Conservation (phyloP, 2,888 invertebrate genomes). For the Lithophane socia region DNA sequence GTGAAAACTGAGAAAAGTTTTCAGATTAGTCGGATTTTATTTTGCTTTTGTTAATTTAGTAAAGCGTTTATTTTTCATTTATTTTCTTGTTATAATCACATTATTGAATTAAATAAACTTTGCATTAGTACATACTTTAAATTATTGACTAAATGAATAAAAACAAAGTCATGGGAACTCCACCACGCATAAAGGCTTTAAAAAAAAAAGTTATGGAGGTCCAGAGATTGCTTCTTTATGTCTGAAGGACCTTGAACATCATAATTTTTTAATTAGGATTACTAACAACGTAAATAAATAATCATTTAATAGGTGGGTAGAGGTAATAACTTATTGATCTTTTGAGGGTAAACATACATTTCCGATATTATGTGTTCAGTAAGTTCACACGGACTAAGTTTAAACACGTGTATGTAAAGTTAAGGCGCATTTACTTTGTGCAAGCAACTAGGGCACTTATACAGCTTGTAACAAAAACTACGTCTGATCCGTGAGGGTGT, state of each 20-base stretch:
- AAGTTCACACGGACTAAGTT: constrained; percentile 9
- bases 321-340: constrained; percentile 13
- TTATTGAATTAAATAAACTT: too few species aligned
- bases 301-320: not conserved
- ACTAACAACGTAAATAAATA: not conserved
- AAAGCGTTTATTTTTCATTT: too few species aligned
- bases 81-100: too few species aligned
- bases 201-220: not conserved
- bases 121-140: too few species aligned
- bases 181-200: not conserved
- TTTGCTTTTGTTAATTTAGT: too few species aligned
- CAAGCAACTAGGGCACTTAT: not conserved
- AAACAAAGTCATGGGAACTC: not conserved
- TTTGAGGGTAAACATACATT: constrained; percentile 13
- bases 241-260: not conserved
- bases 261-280: not conserved
- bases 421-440: not conserved
- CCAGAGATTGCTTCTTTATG: not conserved
- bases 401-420: not conserved
- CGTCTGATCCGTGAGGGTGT: too few species aligned
- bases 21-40: not conserved
- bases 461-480: too few species aligned
- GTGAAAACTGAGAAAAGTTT: not conserved
- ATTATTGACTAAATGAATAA: not conserved
- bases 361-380: constrained; percentile 6